Percentiles rank a stretch among this genome's conserved stretches.
Evolutionary conservation across 2,888 invertebrate species (phyloP).

Genomic region (Argynnis bischoffii): DNA sequence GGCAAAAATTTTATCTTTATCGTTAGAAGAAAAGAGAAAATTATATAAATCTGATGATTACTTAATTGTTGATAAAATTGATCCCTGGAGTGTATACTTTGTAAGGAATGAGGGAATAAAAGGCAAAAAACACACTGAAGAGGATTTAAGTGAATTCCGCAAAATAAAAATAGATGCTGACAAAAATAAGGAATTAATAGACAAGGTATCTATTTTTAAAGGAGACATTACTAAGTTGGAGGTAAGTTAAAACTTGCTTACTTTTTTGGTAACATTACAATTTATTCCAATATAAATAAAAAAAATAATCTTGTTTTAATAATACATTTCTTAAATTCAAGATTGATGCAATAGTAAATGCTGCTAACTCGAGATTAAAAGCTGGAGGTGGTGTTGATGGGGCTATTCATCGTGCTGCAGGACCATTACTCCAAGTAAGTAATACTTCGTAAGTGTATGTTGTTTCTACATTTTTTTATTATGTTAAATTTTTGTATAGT

Average conservation of each 20-base stretch:
- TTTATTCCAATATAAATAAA: not conserved
- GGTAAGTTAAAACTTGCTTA: slow-evolving; percentile 48
- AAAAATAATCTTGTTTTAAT: not conserved
- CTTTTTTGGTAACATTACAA: not conserved
- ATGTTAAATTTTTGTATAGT: too few species aligned
- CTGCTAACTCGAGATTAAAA: slow-evolving; percentile 88
- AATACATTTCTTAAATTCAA: slow-evolving; percentile 44
- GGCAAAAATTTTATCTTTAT: slow-evolving; percentile 77
- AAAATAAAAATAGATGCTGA: slow-evolving; percentile 58
- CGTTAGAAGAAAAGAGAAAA: slow-evolving; percentile 78
- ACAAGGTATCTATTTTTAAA: slow-evolving; percentile 85
- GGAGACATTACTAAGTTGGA: slow-evolving; percentile 93
- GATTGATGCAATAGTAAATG: slow-evolving; percentile 95
- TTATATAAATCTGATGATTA: slow-evolving; percentile 69
- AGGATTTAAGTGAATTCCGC: slow-evolving; percentile 61
- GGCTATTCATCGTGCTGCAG: slow-evolving; percentile 93
- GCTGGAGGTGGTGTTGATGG: slow-evolving; percentile 97
- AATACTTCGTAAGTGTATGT: not conserved
- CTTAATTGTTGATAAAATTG: slow-evolving; percentile 69
- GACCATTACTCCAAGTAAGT: slow-evolving; percentile 80
- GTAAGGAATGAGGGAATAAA: slow-evolving; percentile 59
- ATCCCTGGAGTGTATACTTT: slow-evolving; percentile 82
- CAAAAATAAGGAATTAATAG: slow-evolving; percentile 71
- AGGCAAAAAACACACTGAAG: slow-evolving; percentile 61
- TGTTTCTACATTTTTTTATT: too few species aligned